phyloP scores from a whole-genome alignment of 2,797 vertebrate genomes.

The Myoxocephalus aenaeus region DNA sequence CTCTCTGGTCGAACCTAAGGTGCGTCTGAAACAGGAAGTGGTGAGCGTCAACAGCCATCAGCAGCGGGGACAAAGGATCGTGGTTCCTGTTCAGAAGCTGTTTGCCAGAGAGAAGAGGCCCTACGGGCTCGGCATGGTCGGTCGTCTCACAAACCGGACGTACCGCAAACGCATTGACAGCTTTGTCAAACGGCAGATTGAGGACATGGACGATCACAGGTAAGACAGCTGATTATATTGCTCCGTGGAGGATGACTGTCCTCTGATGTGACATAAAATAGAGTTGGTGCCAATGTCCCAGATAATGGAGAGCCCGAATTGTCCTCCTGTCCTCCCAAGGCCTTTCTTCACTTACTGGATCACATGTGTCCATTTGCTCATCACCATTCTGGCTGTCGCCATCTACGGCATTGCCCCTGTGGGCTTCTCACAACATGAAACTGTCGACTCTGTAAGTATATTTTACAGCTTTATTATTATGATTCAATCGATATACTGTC shows the following conservation, averaged over 20 bases:
- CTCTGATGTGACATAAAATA: neutral
- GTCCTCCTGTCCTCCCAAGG: constrained; percentile 73
- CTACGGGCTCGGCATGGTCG: constrained; percentile 96
- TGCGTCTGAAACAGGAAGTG: constrained; percentile 93
- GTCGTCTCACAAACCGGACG: constrained; percentile 94
- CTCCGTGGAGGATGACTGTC: neutral
- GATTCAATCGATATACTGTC: neutral
- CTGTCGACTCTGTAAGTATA: constrained; percentile 94
- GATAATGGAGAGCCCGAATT: neutral
- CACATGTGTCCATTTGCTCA: constrained; percentile 95
- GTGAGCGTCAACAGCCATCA: constrained; percentile 87
- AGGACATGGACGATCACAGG: constrained; percentile 99
- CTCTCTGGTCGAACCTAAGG: constrained; percentile 86
- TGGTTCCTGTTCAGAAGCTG: constrained; percentile 92
- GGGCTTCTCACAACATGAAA: constrained; percentile 97
- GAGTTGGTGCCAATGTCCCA: neutral
- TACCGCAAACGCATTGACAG: constrained; percentile 98
- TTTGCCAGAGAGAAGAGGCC: constrained; percentile 96
- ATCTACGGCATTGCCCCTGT: constrained; percentile 96
- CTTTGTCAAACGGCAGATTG: constrained; percentile 94
- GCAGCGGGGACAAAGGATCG: constrained; percentile 92
- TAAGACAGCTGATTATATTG: constrained; percentile 60
- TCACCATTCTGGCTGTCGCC: constrained; percentile 93
- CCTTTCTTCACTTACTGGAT: constrained; percentile 99
- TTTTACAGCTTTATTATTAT: neutral